Conservation (phyloP, 2,113 vertebrate genomes). For the Pseudolaguvia tuberculata region DNA sequence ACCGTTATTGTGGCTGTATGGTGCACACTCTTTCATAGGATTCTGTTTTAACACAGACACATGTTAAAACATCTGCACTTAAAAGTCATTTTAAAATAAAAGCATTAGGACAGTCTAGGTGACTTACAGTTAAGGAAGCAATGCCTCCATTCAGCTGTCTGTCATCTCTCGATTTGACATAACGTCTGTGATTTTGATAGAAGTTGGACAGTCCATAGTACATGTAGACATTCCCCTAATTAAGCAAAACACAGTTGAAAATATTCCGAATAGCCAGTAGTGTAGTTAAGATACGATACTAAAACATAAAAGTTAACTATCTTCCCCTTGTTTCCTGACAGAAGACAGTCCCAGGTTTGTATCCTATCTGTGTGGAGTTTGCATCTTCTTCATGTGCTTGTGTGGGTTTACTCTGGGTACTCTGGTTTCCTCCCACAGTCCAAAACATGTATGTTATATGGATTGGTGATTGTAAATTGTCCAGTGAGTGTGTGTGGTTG, state of each 20-base stretch:
- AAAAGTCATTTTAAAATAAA: not conserved
- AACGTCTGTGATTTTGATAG: slow-evolving; percentile 97
- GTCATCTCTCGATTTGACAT: slow-evolving; percentile 96
- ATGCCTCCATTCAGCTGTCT: slow-evolving; percentile 88
- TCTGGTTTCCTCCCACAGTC: too few relatives aligned
- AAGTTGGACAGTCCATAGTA: slow-evolving; percentile 98
- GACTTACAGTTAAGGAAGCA: slow-evolving; percentile 72
- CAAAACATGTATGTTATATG: too few relatives aligned
- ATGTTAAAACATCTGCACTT: not conserved
- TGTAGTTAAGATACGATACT: not conserved
- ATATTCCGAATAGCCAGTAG: not conserved
- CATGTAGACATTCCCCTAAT: slow-evolving; percentile 94
- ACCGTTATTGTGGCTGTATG: slow-evolving; percentile 77
- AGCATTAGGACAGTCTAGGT: not conserved
- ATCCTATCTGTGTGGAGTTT: too few relatives aligned
- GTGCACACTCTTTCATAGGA: slow-evolving; percentile 93
- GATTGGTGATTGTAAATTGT: too few relatives aligned
- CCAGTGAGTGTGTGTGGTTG: too few relatives aligned
- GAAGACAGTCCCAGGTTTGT: not conserved
- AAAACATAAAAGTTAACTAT: not conserved
- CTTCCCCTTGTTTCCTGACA: not conserved
- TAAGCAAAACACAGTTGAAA: not conserved
- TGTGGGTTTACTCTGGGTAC: too few relatives aligned
- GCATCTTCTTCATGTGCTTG: too few relatives aligned
- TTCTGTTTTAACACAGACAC: slow-evolving; percentile 62